phyloP scores from a whole-genome alignment of 2,888 invertebrate genomes.

The Lacanobia wlatinum region DNA sequence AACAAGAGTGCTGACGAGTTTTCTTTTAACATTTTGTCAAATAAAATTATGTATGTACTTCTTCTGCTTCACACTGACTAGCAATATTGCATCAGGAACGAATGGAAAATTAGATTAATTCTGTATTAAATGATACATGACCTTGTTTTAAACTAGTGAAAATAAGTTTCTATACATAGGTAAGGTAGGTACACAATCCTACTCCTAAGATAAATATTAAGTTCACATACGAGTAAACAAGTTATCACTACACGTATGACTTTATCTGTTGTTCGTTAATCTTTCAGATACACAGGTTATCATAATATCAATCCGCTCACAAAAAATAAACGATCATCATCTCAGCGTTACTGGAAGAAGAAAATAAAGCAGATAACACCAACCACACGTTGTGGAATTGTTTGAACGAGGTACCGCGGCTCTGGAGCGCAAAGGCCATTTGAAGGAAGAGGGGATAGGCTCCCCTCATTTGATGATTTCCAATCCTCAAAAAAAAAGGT shows the following conservation, averaged over 20 bases:
- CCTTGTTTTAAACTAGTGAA: neutral
- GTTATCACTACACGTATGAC: neutral
- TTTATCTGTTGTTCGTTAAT: neutral
- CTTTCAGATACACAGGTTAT: neutral
- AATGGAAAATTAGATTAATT: neutral
- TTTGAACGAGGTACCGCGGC: too few relatives aligned
- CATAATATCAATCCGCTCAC: neutral
- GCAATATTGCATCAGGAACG: neutral
- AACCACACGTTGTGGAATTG: too few relatives aligned
- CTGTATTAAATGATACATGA: neutral
- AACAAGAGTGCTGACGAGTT: neutral
- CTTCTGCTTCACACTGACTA: too few relatives aligned
- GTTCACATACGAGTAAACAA: neutral
- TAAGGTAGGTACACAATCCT: neutral
- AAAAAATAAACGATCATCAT: neutral
- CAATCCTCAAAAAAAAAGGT: neutral
- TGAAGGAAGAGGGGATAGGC: too few relatives aligned
- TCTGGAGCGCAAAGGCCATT: too few relatives aligned
- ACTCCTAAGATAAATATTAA: neutral
- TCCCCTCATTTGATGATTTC: too few relatives aligned
- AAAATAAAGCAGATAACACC: neutral
- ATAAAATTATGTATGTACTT: neutral
- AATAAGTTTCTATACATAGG: too few relatives aligned
- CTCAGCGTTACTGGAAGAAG: neutral
- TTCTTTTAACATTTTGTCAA: constrained; percentile 10